Base-by-base conservation (phyloP, 2,888 invertebrate species). In the Magallana nippona region DNA sequence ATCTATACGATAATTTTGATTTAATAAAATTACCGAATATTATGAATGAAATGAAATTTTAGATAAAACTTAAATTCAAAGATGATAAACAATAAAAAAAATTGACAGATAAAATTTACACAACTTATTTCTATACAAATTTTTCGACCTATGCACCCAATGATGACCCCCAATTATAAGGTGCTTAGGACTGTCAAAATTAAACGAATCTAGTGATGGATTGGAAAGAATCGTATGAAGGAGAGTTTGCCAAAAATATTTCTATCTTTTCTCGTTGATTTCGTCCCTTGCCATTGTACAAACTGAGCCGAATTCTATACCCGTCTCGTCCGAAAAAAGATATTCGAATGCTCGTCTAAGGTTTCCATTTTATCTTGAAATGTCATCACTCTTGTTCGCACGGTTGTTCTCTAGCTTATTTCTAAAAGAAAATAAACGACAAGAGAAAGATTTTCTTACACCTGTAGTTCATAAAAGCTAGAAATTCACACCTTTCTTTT, bases 321-420 rank as follows among this genome's bases (percentile, higher is more conserved):
- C 71, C 27, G 71, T 71, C 71, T 13, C 32, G 15, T 27, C 15
- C 71, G 32, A 15, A 22, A 71, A 71, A 71, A 71, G 15, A 32
- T 2, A 71, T 22, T 27, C 71, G 71, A 32, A 71, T 71, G 27
- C 22, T 19, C 71, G 71, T 71, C 19, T 71, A 19, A 15, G 71
- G 71, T 71, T 71, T 71, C 71, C 27, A 78, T 78, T 78, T 78
- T 78, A 55, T 78, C 56, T 78, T 55, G 56, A 78, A 78, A 78
- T 78, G 56, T 78, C 78, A 78, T 55, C 78, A 55, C 55, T 27
- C 78, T 27, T 55, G 78, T 55, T 78, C 55, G 56, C 55, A 78
- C 55, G 55, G 55, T 78, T 78, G 78, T 78, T 55, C 78, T 19
- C 56, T 11, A 71, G 71, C 71, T 71, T 78, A 78, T 78, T 56